These are phyloP conservation scores for Tinea semifulvella DNA, from an alignment of 2,888 invertebrate genomes.

Conservation along the genomic window DNA sequence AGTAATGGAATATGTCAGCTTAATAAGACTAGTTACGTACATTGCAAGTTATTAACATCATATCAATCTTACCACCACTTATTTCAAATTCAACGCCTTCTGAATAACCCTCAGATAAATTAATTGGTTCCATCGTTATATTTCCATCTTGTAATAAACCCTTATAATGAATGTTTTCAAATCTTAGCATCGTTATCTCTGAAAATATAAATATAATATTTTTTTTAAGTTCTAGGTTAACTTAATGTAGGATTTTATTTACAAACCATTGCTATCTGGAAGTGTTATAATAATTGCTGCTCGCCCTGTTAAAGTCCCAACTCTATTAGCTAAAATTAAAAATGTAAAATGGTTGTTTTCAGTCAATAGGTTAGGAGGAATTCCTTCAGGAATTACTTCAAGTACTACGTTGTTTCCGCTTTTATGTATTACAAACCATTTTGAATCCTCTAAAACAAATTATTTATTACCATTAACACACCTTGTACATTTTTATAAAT, in stretches of 20 bases:
- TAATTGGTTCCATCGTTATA: conserved; percentile 28
- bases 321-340: background rate
- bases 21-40: no score
- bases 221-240: background rate
- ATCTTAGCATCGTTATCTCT: conserved; percentile 31
- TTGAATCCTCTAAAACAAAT: background rate
- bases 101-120: conserved; percentile 32
- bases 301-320: background rate
- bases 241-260: background rate
- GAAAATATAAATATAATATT: conserved; percentile 29
- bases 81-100: conserved; percentile 27
- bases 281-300: conserved; percentile 4
- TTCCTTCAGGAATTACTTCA: background rate
- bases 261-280: background rate
- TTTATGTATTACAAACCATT: background rate
- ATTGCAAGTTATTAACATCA: background rate
- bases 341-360: conserved; percentile 1
- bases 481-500: background rate
- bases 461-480: background rate
- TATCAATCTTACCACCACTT: conserved; percentile 14
- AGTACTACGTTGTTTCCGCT: background rate
- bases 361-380: background rate
- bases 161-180: conserved; percentile 34
- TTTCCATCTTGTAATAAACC: conserved; percentile 28
- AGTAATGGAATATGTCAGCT: no score